Conservation (phyloP, 2,797 vertebrate species). For the Acridotheres tristis region DNA sequence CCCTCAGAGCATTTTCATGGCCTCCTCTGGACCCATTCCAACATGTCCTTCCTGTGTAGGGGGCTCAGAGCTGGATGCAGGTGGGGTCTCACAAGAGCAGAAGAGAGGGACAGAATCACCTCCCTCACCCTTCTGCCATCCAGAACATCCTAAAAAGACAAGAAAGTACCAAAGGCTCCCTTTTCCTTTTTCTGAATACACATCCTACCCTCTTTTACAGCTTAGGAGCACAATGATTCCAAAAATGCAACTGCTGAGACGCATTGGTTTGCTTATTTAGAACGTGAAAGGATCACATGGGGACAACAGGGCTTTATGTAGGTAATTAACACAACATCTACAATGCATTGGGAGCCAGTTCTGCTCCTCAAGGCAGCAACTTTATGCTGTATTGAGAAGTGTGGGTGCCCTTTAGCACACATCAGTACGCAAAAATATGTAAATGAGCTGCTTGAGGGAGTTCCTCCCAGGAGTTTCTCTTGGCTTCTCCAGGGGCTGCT, state of each 20-base stretch:
- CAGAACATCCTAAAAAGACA: not conserved
- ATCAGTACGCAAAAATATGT: not conserved
- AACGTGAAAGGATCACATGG: not conserved
- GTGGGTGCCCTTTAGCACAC: not conserved
- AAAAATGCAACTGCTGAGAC: not conserved
- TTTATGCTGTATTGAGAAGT: not conserved
- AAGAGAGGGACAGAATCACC: not conserved
- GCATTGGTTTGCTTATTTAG: not conserved
- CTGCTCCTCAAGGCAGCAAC: not conserved
- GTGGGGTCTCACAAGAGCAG: not conserved
- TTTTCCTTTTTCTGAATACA: not conserved
- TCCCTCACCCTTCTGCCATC: not conserved
- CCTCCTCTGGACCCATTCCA: not conserved
- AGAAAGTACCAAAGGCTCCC: not conserved
- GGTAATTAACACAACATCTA: not conserved
- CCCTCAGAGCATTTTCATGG: rapidly evolving
- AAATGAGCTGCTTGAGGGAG: not conserved
- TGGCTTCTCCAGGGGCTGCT: not conserved
- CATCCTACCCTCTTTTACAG: not conserved
- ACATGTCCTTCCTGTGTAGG: not conserved
- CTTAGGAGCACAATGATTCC: not conserved
- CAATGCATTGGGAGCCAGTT: not conserved
- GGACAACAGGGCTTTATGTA: not conserved
- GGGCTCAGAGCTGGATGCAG: not conserved
- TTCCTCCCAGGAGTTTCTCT: not conserved